Base-by-base conservation (phyloP, 2,797 vertebrate species). In the Peromyscus attwateri region DNA sequence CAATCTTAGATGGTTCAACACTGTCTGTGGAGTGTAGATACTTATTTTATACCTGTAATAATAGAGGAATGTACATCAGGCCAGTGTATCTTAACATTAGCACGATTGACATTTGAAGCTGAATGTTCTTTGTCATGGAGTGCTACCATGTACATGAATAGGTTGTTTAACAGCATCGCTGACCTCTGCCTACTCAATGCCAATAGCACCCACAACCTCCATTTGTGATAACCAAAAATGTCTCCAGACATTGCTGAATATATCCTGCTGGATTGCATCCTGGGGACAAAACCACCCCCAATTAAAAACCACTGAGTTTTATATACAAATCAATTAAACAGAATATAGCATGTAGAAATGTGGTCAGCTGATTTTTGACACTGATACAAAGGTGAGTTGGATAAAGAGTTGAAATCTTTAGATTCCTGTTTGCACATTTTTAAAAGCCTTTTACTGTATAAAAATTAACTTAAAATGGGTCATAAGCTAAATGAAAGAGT, bases 401-500 rank as follows among this genome's bases (percentile, higher is more conserved):
- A 55, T 89, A 89, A 62, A 52, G 9, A 89, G 13, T 84, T 84
- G 16, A 7, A 77, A 70, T 49, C 29, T 71, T 85, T 62, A n/a
- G 25, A 71, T 89, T 83, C 89, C 16, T 34, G 37, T 88, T 87
- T 87, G 25, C 13, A 71, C 60, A 60, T 40, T 82, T 75, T 82
- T 29, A 60, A 27, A 83, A 64, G 8, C 27, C 1, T 11, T 84
- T 89, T 6, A 79, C 23, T 29, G 11, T 84, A n/a, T 93, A 71
- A 89, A 89, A 89, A 76, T 66, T 82, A 92, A 92, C 46, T 89
- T 68, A 34, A 95, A 88, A 89, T 66, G 11, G 16, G 14, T 60
- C 46, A 25, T 71, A 71, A 29, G 23, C 29, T 64, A 68, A 34
- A 70, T 80, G n/a, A 88, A 80, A 80, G 49, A 52, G 52, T 70